Base-by-base conservation (phyloP, 1,140 invertebrate genomes). In the Trichonephila clavipes region DNA sequence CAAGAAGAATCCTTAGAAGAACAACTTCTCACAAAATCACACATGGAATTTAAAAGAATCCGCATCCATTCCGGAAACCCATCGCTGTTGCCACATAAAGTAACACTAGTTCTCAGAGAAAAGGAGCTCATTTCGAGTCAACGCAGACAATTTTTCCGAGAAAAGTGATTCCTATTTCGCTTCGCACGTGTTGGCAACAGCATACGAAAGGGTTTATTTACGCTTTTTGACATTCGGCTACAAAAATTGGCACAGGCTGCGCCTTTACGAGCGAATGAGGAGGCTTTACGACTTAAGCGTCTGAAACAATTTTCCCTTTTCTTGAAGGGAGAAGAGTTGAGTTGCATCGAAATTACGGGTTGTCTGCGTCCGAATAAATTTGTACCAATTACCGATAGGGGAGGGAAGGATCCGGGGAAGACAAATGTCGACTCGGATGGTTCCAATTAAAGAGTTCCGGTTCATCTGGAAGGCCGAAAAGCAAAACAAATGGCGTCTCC, bases 181-280 rank as follows among this genome's bases (percentile, higher is more conserved):
- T 51, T 12, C 51, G 51, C 51, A 51, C 51, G 51, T 51, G 85
- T 64, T 62, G 58, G 85, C 61, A 28, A 7, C 85, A n/a, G 85
- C 85, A 40, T 88, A 88, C 85, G 85, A 88, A 88, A 64, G 59
- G 58, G 85, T 21, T 21, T 44, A 59, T 88, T 88, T 88, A 62
- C 85, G 59, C n/a, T 28, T 16, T 64, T 88, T 88, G 85, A 88
- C 64, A 24, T 62, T 62, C 85, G 5, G 44, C 4, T 4, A 34
- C 24, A n/a, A 62, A 88, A 88, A 88, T 64, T 88, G 62, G 85
- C 34, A n/a, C 85, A 24, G 85, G 21, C 21, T 40, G n/a, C 61
- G 44, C 16, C 18, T 88, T 88, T 88, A 88, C 85, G 85, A 88
- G 85, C 61, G 34, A 64, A 66, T 62, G 34, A 88, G 61, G 40